Percentiles rank a stretch among this genome's conserved stretches.
Conservation (phyloP, 23 tunicate genomes). For the Trididemnum miniatum region DNA sequence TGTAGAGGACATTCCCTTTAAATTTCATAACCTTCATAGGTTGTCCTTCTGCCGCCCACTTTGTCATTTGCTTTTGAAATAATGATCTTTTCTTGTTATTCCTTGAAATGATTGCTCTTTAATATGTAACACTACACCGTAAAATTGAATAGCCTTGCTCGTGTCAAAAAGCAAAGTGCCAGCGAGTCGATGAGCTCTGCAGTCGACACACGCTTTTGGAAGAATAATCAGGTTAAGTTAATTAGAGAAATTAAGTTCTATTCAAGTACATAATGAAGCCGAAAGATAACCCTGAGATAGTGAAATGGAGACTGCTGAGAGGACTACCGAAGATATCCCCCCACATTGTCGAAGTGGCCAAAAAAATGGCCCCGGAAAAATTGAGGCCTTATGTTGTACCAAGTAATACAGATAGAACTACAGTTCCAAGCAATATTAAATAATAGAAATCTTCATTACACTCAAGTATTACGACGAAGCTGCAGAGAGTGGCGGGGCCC, state of each 20-base stretch:
- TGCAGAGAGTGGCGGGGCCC: too few species aligned
- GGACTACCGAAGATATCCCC: constrained; percentile 72
- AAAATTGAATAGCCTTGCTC: not conserved
- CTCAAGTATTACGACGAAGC: too few species aligned
- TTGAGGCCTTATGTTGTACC: constrained; percentile 5
- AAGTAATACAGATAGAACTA: too few species aligned
- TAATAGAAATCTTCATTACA: too few species aligned
- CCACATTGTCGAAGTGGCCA: constrained; percentile 54
- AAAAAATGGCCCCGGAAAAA: constrained; percentile 55
- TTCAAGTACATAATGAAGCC: constrained; percentile 24
- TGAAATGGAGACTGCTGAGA: constrained; percentile 52
- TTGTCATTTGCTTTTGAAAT: not conserved
- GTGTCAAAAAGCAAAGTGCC: not conserved
- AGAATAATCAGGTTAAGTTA: too few species aligned
- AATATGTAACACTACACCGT: not conserved
- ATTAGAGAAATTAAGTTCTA: not conserved
- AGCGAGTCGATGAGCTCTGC: not conserved
- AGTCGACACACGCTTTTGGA: too few species aligned
- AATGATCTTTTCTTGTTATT: not conserved
- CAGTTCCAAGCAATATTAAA: too few species aligned
- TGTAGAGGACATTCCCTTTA: constrained; percentile 9
- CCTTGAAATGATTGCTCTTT: not conserved
- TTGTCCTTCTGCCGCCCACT: constrained; percentile 38
- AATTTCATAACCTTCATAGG: constrained; percentile 31
- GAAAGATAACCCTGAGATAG: constrained; percentile 52